Evolutionary conservation across 2,888 invertebrate genomes (phyloP).

Genomic region (Sesamia inferens): DNA sequence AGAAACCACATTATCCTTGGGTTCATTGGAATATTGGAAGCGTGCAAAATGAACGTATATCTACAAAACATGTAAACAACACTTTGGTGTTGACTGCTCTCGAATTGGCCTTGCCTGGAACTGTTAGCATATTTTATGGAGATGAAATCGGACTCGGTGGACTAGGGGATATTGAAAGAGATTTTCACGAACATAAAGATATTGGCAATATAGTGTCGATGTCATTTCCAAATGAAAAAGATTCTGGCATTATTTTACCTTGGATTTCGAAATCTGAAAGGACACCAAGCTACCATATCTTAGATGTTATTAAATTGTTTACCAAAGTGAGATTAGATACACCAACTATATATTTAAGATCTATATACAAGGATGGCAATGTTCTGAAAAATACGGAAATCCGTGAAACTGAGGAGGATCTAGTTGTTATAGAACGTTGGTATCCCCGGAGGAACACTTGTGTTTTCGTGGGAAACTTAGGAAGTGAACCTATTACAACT

Average conservation of each 20-base stretch:
- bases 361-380: conserved; percentile 91
- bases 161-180: conserved; percentile 88
- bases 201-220: conserved; percentile 93
- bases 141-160: conserved; percentile 95
- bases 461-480: conserved; percentile 94
- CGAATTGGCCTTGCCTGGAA: conserved; percentile 95
- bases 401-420: conserved; percentile 91
- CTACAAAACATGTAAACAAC: conserved; percentile 90
- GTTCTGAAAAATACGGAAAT: conserved; percentile 92
- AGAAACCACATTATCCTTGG: conserved; percentile 92
- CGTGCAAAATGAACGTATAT: conserved; percentile 90
- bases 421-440: conserved; percentile 93
- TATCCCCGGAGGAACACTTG: conserved; percentile 94
- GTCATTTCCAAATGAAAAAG: conserved; percentile 89
- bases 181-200: conserved; percentile 90
- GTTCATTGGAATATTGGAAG: conserved; percentile 94
- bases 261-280: conserved; percentile 91
- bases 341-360: conserved; percentile 93
- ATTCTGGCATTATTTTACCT: conserved; percentile 86
- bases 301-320: conserved; percentile 90
- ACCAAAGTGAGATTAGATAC: conserved; percentile 90
- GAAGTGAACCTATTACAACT: conserved; percentile 89
- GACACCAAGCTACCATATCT: conserved; percentile 86
- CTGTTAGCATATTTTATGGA: conserved; percentile 96
- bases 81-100: conserved; percentile 93